Base-by-base conservation (phyloP, 1,140 invertebrate species). In the Bombus impatiens region DNA sequence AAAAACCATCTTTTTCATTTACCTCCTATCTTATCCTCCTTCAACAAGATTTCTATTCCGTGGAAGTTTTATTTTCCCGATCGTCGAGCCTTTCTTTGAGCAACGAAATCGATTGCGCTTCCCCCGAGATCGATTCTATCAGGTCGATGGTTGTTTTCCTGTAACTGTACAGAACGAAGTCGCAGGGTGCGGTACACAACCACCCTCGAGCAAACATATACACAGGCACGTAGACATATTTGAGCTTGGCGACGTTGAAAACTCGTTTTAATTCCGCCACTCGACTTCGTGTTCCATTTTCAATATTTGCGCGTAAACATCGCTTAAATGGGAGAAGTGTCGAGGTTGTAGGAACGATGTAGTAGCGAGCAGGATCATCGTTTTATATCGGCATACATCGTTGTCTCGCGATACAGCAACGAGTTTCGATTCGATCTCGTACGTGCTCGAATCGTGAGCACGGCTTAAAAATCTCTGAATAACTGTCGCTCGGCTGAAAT, bases 301-400 rank as follows among this genome's bases (percentile, higher is more conserved):
- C 82, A 84, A 84, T 84, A 84, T 84, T 84, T 84, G 57, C 82
- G 65, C 47, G 82, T 44, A 84, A 84, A 84, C 82, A 84, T 70
- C 25, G 37, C 8, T 40, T n/a, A 28, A 84, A 78, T 28, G 32
- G 65, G 44, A 57, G 42, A 42, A 82, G 40, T 28, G 53, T 59
- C 37, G n/a, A 37, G 47, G 13, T 4, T 8, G 72, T 8, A 57
- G 10, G 42, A 18, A 53, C 47, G 47, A 53, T 1, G 18, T 22
- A 53, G 28, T 10, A 13, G 57, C 59, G 10, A n/a, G 10, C 28
- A 62, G 59, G 28, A n/a, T n/a, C 59, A 18, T 42, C 10, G 28
- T 47, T 76, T 32, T 42, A 67, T 4, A 28, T 32, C 12, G 18
- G 10, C 4, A 10, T 15, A 3, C 28, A 12, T 32, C 62, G 77